Evolutionary conservation across 2,797 vertebrate species (phyloP).

Genomic region (Girardinus metallicus): DNA sequence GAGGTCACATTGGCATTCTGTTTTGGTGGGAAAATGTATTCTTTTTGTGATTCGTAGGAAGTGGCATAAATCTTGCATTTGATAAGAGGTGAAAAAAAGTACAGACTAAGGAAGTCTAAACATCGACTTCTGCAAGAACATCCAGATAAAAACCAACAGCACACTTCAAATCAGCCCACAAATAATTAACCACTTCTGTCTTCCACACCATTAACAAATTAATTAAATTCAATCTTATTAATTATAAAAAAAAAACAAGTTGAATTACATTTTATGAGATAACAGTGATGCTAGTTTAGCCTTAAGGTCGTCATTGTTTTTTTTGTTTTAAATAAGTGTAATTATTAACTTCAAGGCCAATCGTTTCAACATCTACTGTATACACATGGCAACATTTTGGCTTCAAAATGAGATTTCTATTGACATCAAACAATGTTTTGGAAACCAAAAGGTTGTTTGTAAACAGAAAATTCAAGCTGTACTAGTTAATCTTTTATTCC

Average conservation of each 20-base stretch:
- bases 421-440: constrained; percentile 10
- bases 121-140: constrained; percentile 13
- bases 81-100: neutral
- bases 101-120: constrained; percentile 20
- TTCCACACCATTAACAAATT: constrained; percentile 11
- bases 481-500: constrained; percentile 13
- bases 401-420: constrained; percentile 7
- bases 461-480: constrained; percentile 3
- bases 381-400: constrained; percentile 7
- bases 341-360: constrained; percentile 40
- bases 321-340: constrained; percentile 38
- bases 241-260: constrained; percentile 8
- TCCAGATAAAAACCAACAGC: constrained; percentile 17
- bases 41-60: constrained; percentile 5
- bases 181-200: constrained; percentile 33
- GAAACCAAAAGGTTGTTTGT: constrained; percentile 8
- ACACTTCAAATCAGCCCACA: constrained; percentile 24
- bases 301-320: constrained; percentile 9
- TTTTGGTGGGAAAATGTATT: neutral
- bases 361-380: constrained; percentile 28
- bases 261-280: constrained; percentile 11
- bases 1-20: constrained; percentile 9
- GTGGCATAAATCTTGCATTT: neutral
- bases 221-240: constrained; percentile 16
- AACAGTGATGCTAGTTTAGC: constrained; percentile 8